Base-by-base conservation (phyloP, 2,888 invertebrate genomes). In the Noctua comes region DNA sequence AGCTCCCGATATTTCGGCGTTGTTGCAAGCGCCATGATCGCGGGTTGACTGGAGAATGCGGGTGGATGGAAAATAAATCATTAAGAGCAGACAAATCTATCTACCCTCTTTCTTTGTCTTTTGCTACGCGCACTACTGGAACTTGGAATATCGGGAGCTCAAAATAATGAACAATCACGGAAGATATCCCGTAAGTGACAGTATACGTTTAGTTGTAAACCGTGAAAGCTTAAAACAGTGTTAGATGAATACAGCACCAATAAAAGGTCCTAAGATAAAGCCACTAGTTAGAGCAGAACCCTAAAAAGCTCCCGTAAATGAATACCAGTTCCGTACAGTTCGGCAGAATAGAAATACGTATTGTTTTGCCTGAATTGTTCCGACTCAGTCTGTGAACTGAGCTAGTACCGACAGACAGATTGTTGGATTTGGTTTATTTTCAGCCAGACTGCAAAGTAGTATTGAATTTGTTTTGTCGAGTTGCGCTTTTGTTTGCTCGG, bases 341-440 rank as follows among this genome's bases (percentile, higher is more conserved):
- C 51, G 51, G 48, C 66, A 66, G 46, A 86, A 79, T 83, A 77
- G 76, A 75, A 85, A 83, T 73, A 83, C 57, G 54, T 80, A 75
- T 77, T 86, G 86, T 85, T 83, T 76, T 70, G 70, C 72, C 43
- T 43, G 40, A 57, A 68, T 83, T 77, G 80, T 85, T 77, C 54
- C 73, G 76, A 74, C 64, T 83, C 70, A 54, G 83, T 54, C 77
- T 40, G 69, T 68, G 54, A 80, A 85, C 80, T 65, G 31, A 74
- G 54, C 48, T 64, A 68, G 43, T 62, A 11, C 59, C 68, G 68
- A 80, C 76, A 27, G 80, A 83, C 64, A 13, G 59, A 71, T 76
- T 72, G 86, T 75, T 77, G 77, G 75, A 86, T 80, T 86, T 75
- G 76, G 80, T 86, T 85, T 86, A 85, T 86, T 75, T 70, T 48